Evolutionary conservation across 1,140 invertebrate species (phyloP).

Genomic region (Drosophila ambigua): DNA sequence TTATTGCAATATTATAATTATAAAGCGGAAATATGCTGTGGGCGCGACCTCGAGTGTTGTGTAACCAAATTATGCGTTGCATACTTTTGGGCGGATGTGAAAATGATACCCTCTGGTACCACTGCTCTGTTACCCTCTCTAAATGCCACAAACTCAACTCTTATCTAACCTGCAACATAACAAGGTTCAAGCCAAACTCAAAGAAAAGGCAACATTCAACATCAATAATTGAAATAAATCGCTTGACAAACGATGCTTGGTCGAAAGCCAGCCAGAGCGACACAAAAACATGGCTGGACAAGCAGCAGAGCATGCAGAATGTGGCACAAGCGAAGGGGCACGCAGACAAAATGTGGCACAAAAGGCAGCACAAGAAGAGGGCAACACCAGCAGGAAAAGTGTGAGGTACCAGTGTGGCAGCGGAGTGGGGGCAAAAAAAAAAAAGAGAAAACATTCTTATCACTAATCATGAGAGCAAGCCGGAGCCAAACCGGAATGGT

Average conservation of each 20-base stretch:
- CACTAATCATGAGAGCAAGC: constrained; percentile 65
- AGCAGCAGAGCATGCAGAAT: too few species aligned
- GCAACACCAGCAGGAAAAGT: neutral
- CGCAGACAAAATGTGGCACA: constrained; percentile 6
- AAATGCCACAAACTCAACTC: constrained; percentile 5
- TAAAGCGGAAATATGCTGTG: constrained; percentile 55
- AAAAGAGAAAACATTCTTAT: constrained; percentile 50
- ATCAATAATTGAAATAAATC: constrained; percentile 80
- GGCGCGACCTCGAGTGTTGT: too few species aligned
- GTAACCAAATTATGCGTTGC: constrained; percentile 3
- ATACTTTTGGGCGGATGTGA: constrained; percentile 19
- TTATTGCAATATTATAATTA: constrained; percentile 50
- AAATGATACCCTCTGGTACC: constrained; percentile 1
- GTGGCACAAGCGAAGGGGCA: constrained; percentile 13
- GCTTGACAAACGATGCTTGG: constrained; percentile 65
- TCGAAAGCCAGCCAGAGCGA: constrained; percentile 18
- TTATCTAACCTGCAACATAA: constrained; percentile 35
- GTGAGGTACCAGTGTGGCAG: too few species aligned
- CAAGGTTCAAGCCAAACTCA: neutral
- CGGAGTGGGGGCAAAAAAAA: constrained; percentile 23
- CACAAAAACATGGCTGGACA: constrained; percentile 30
- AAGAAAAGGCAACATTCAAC: constrained; percentile 31
- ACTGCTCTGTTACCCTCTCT: neutral
- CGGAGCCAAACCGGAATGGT: neutral
- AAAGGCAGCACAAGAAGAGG: constrained; percentile 13